These are phyloP conservation scores for Bovichtus diacanthus DNA, from an alignment of 2,797 vertebrate species.

Conservation along the genomic window DNA sequence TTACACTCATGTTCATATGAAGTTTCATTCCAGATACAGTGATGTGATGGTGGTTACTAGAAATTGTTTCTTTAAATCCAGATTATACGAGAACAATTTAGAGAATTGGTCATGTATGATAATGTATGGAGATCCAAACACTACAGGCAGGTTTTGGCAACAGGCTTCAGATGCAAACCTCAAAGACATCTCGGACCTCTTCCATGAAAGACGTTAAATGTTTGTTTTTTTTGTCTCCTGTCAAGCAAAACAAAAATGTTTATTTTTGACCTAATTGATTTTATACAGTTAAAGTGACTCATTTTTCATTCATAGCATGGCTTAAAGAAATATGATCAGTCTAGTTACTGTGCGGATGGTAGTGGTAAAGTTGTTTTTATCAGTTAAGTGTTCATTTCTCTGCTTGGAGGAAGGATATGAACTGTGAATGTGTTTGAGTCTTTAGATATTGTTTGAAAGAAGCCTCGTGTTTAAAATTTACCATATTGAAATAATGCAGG, in stretches of 20 bases:
- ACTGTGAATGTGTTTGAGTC: constrained; percentile 73
- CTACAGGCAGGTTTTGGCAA: constrained; percentile 27
- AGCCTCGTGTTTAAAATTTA: constrained; percentile 45
- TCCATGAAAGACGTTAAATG: constrained; percentile 30
- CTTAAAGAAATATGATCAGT: constrained; percentile 41
- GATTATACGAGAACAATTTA: constrained; percentile 5
- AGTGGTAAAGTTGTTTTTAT: constrained; percentile 42
- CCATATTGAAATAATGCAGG: constrained; percentile 49
- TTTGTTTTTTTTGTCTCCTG: constrained; percentile 31
- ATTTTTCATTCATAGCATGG: constrained; percentile 27
- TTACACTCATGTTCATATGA: constrained; percentile 28
- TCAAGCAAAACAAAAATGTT: constrained; percentile 25
- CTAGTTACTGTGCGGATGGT: constrained; percentile 41
- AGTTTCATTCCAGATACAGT: constrained; percentile 15
- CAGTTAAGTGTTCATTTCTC: constrained; percentile 56
- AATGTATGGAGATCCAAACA: constrained; percentile 8
- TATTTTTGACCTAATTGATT: constrained; percentile 39
- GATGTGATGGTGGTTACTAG: background rate
- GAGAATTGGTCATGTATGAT: constrained; percentile 8
- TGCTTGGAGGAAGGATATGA: constrained; percentile 41
- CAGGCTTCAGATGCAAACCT: constrained; percentile 22
- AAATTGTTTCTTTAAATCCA: constrained; percentile 8
- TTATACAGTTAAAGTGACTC: constrained; percentile 50
- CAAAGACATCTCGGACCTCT: constrained; percentile 28
- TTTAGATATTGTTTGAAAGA: constrained; percentile 57